Evolutionary conservation across 1,140 invertebrate genomes (phyloP).

Genomic region (Lucilia cuprina): DNA sequence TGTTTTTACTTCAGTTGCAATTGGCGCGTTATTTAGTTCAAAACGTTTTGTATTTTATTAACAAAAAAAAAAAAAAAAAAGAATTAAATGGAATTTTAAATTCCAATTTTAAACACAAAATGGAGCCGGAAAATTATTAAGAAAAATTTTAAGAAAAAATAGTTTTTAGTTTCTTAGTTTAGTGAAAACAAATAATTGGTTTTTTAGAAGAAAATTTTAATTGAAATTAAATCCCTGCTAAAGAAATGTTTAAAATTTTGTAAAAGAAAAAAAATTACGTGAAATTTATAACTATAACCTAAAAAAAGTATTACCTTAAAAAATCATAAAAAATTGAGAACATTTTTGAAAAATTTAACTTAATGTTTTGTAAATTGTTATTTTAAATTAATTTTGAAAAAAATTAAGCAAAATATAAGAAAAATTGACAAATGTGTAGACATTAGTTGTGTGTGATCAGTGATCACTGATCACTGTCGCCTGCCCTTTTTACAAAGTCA

Average conservation of each 20-base stretch:
- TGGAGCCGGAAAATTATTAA: not conserved
- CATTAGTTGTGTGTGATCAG: not conserved
- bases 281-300: not conserved
- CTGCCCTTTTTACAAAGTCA: conserved; percentile 26
- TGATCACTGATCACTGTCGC: too few species aligned
- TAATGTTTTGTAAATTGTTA: not conserved
- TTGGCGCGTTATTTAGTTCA: conserved; percentile 25
- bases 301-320: not conserved
- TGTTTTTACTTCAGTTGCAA: conserved; percentile 17
- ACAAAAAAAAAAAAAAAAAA: not conserved
- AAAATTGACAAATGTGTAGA: not conserved
- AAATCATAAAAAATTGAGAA: not conserved
- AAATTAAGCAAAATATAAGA: not conserved
- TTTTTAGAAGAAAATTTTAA: not conserved
- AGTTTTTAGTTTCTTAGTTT: not conserved
- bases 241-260: too few species aligned
- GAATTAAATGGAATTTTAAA: too few species aligned
- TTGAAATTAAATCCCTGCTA: not conserved
- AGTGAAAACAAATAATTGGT: not conserved
- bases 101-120: not conserved
- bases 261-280: not conserved
- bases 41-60: not conserved
- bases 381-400: not conserved
- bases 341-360: not conserved
- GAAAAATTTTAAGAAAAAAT: not conserved